Evolutionary conservation across 2,888 invertebrate genomes (phyloP).

Genomic region (Crocallis elinguaria): DNA sequence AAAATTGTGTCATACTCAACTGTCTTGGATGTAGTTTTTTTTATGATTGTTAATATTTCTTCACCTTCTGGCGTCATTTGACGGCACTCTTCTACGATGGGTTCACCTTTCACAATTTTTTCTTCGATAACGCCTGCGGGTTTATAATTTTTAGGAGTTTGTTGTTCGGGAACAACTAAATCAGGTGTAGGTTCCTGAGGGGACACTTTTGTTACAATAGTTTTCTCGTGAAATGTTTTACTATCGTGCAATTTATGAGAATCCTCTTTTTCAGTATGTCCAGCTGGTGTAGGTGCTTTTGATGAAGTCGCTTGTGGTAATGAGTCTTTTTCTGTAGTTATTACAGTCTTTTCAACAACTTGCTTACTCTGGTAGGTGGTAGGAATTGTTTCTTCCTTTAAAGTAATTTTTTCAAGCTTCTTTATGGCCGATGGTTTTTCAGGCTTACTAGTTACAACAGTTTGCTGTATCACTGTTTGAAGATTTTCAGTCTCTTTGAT

Average conservation of each 20-base stretch:
- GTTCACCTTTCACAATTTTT: slow-evolving; percentile 45
- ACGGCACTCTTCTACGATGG: slow-evolving; percentile 50
- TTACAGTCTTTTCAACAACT: slow-evolving; percentile 14
- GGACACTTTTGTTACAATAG: slow-evolving; percentile 27
- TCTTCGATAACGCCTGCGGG: slow-evolving; percentile 37
- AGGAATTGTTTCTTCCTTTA: slow-evolving; percentile 10
- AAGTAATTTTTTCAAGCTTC: slow-evolving; percentile 1
- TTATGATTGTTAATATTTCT: slow-evolving; percentile 55
- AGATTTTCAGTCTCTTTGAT: slow-evolving; percentile 2
- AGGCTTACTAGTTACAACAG: too few relatives aligned
- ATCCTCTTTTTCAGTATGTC: neutral
- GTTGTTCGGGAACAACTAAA: neutral
- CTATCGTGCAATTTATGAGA: neutral
- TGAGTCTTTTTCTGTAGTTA: slow-evolving; percentile 8
- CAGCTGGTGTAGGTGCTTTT: neutral
- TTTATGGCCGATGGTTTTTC: slow-evolving; percentile 2
- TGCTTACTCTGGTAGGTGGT: slow-evolving; percentile 22
- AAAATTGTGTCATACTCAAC: slow-evolving; percentile 45
- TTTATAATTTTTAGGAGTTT: slow-evolving; percentile 26
- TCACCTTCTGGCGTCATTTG: slow-evolving; percentile 49
- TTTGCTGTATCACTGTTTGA: too few relatives aligned
- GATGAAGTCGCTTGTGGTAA: neutral
- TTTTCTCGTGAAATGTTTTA: slow-evolving; percentile 33
- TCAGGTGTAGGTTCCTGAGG: neutral
- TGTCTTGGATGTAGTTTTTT: slow-evolving; percentile 57